These are phyloP conservation scores for Columba guinea DNA, from an alignment of 2,797 vertebrate species.

Conservation along the genomic window DNA sequence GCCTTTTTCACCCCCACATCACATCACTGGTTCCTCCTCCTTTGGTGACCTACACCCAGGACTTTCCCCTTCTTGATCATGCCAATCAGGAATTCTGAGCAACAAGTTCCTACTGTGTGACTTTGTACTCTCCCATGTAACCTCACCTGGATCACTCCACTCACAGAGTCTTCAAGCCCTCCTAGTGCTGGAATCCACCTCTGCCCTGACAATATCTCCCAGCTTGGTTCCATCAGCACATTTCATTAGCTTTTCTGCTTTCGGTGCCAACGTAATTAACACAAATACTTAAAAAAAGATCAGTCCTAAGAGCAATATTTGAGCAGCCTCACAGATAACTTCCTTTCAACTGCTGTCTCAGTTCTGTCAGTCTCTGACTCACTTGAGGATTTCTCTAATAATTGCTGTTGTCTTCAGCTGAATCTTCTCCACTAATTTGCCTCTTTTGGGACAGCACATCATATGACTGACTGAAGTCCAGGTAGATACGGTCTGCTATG, in stretches of 20 bases:
- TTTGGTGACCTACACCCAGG: neutral
- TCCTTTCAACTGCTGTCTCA: neutral
- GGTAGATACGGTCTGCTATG: neutral
- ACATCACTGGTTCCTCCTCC: neutral
- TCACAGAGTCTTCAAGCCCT: neutral
- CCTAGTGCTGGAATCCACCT: neutral
- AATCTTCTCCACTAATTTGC: neutral
- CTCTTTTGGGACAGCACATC: neutral
- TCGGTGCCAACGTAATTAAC: slow-evolving; percentile 42
- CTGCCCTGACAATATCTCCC: neutral
- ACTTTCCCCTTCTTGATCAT: neutral
- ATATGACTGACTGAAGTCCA: neutral
- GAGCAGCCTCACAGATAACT: neutral
- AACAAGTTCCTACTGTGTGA: neutral
- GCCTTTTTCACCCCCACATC: neutral
- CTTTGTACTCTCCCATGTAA: neutral
- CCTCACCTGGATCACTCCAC: neutral
- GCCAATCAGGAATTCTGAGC: neutral
- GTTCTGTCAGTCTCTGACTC: neutral
- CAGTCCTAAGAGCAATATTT: slow-evolving; percentile 22
- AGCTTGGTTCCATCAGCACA: slow-evolving; percentile 4
- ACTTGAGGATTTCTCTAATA: slow-evolving; percentile 5
- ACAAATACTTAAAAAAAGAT: slow-evolving; percentile 12
- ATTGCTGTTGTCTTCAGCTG: neutral
- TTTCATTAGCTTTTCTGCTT: slow-evolving; percentile 12